These are phyloP conservation scores for Donacobius atricapilla DNA, from an alignment of 2,113 vertebrate genomes.

Conservation along the genomic window DNA sequence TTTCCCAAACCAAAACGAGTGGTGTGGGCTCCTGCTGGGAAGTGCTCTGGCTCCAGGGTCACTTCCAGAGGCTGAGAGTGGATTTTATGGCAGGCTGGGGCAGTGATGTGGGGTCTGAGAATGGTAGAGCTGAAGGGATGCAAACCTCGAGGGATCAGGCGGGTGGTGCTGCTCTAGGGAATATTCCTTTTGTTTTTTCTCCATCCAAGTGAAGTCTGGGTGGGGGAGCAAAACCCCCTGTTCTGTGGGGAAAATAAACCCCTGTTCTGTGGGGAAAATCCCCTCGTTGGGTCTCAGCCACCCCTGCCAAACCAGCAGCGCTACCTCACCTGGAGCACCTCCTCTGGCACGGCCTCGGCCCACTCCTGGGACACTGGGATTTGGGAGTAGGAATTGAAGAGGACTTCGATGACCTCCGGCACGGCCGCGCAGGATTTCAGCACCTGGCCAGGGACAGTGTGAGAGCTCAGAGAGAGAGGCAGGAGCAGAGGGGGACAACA, in stretches of 20 bases:
- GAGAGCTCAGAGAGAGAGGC: not conserved
- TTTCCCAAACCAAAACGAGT: not conserved
- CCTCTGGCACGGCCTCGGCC: constrained; percentile 51
- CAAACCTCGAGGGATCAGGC: not conserved
- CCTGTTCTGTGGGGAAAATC: not conserved
- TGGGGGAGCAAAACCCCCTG: not conserved
- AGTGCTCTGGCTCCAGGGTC: not conserved
- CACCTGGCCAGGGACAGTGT: not conserved
- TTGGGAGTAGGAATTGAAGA: constrained; percentile 75
- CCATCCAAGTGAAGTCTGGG: not conserved
- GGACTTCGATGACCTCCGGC: constrained; percentile 66
- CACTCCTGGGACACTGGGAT: constrained; percentile 64
- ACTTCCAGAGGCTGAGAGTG: not conserved
- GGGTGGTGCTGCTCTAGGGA: not conserved
- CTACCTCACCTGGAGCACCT: constrained; percentile 62
- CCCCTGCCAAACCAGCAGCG: fast-evolving
- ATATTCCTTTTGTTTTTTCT: not conserved
- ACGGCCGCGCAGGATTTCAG: constrained; percentile 54
- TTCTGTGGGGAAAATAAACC: not conserved
- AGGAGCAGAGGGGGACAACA: not conserved
- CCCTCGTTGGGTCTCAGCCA: fast-evolving
- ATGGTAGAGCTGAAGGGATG: not conserved
- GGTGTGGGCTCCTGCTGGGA: not conserved
- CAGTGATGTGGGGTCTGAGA: not conserved
- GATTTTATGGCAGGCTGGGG: not conserved